Evolutionary conservation across 2,113 vertebrate species (phyloP).

Genomic region (Neodon shergylaensis): DNA sequence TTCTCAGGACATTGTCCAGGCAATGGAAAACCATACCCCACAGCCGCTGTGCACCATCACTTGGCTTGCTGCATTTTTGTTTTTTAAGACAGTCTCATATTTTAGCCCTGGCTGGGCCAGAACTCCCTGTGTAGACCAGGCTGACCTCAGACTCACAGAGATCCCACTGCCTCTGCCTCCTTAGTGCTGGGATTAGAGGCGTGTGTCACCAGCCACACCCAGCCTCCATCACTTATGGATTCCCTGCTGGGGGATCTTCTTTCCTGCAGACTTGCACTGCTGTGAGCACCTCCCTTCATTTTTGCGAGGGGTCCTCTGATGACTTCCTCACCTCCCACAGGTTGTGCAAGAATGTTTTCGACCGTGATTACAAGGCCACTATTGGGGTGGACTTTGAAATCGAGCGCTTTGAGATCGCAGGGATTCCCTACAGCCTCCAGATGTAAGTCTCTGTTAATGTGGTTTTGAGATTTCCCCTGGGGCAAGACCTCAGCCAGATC

Average conservation of each 20-base stretch:
- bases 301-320: neutral
- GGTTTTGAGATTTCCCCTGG: fast-evolving
- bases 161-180: neutral
- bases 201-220: fast-evolving
- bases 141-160: neutral
- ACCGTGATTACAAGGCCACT: conserved; percentile 94
- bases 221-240: fast-evolving
- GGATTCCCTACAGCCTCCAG: conserved; percentile 92
- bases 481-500: neutral
- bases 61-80: neutral
- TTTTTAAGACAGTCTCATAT: neutral
- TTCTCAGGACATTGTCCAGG: neutral
- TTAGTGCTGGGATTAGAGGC: neutral
- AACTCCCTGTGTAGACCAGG: neutral
- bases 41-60: fast-evolving
- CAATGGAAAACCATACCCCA: neutral
- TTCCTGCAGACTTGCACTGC: neutral
- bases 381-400: conserved; percentile 97
- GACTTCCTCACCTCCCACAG: conserved; percentile 76
- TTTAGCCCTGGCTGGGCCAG: neutral
- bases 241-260: fast-evolving
- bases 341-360: conserved; percentile 94
- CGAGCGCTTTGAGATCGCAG: conserved; percentile 92
- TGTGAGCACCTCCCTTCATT: fast-evolving
- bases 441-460: conserved; percentile 87